phyloP scores from a whole-genome alignment of 2,888 invertebrate genomes.

The Melanophora roralis region DNA sequence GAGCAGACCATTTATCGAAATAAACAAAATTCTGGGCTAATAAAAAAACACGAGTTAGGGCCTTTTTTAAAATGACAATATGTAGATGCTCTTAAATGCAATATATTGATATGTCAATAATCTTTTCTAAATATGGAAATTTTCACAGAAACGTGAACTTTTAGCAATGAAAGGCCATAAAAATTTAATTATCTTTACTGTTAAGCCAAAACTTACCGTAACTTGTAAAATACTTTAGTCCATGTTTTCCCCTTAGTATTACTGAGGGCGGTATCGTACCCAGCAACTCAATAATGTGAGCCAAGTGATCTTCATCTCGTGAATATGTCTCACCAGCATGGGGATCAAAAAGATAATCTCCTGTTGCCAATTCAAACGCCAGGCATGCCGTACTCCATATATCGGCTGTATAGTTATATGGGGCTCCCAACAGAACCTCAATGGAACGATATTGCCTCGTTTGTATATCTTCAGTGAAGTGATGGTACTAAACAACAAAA shows the following conservation, averaged over 20 bases:
- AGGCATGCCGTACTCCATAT: constrained; percentile 92
- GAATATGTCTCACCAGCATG: constrained; percentile 85
- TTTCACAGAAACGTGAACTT: too few relatives aligned
- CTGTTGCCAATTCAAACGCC: constrained; percentile 92
- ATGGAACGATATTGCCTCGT: constrained; percentile 89
- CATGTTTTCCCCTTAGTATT: constrained; percentile 85
- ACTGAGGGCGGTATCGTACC: constrained; percentile 87
- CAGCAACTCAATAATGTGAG: constrained; percentile 89
- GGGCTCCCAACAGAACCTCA: constrained; percentile 85
- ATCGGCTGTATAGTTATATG: constrained; percentile 88
- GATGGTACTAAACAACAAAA: constrained; percentile 79
- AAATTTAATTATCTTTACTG: too few relatives aligned
- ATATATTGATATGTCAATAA: too few relatives aligned
- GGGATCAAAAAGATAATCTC: constrained; percentile 91
- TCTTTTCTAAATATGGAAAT: too few relatives aligned
- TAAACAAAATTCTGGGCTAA: too few relatives aligned
- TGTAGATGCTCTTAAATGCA: too few relatives aligned
- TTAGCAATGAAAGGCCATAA: too few relatives aligned
- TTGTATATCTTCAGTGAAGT: constrained; percentile 90
- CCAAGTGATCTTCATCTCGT: constrained; percentile 90
- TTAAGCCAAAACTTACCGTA: constrained; percentile 79
- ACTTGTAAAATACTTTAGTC: constrained; percentile 84
- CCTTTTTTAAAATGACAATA: too few relatives aligned
- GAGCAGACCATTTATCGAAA: too few relatives aligned
- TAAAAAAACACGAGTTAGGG: too few relatives aligned